Evolutionary conservation across 2,888 invertebrate species (phyloP).

Genomic region (Ceratothoa steindachneri): DNA sequence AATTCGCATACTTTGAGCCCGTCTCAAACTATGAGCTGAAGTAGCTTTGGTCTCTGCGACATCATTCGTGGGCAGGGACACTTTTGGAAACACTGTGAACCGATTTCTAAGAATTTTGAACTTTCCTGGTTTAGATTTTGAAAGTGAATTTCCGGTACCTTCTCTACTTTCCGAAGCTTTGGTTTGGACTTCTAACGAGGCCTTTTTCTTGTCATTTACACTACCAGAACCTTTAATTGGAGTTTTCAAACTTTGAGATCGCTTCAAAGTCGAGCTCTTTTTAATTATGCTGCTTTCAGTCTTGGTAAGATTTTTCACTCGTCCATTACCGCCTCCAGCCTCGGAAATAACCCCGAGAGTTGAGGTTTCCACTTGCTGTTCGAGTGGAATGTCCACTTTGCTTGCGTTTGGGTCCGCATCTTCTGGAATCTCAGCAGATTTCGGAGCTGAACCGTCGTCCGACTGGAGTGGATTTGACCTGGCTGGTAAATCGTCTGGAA

Average conservation of each 20-base stretch:
- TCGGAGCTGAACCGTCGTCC: not conserved
- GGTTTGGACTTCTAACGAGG: not conserved
- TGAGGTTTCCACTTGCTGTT: too few species aligned
- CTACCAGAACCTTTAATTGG: not conserved
- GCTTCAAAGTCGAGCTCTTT: not conserved
- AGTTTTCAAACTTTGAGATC: not conserved
- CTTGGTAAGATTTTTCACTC: too few species aligned
- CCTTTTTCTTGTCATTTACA: not conserved
- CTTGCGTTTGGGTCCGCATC: not conserved
- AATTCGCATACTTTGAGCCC: constrained; percentile 7
- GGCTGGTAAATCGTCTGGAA: not conserved
- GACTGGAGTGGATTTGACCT: not conserved
- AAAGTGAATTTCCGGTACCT: not conserved
- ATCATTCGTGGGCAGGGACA: too few species aligned
- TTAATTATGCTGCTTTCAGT: too few species aligned
- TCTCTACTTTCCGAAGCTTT: not conserved
- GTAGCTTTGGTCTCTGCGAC: too few species aligned
- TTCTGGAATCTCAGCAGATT: not conserved
- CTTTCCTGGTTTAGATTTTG: not conserved
- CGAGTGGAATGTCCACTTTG: not conserved
- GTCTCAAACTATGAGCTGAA: not conserved
- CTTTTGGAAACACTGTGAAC: not conserved
- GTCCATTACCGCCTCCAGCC: too few species aligned
- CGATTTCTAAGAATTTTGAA: not conserved
- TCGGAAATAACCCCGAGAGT: too few species aligned